Percentiles rank a stretch among this genome's conserved stretches.
phyloP scores from a whole-genome alignment of 2,888 invertebrate genomes.

The Schrankia costaestrigalis region DNA sequence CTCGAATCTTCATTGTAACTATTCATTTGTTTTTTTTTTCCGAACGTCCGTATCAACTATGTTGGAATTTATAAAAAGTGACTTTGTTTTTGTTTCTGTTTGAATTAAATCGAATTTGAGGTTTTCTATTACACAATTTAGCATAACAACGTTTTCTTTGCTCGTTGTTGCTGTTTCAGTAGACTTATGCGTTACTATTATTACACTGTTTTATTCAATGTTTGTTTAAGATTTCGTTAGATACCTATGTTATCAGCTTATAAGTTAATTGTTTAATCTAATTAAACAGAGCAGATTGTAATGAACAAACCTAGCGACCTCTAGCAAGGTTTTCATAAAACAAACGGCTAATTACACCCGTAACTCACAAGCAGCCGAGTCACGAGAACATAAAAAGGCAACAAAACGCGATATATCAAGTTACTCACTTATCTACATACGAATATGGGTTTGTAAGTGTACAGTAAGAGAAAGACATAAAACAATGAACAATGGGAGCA shows the following conservation, averaged over 20 bases:
- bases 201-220: no score
- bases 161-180: no score
- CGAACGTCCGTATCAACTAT: conserved; percentile 23
- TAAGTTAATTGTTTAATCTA: no score
- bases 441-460: conserved; percentile 52
- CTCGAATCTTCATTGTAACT: conserved; percentile 43
- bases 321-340: conserved; percentile 19
- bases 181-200: no score
- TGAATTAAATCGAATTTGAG: conserved; percentile 15
- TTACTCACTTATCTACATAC: conserved; percentile 45
- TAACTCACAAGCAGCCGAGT: conserved; percentile 32
- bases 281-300: no score
- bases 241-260: no score
- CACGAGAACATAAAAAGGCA: conserved; percentile 38
- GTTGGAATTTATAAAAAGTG: conserved; percentile 17
- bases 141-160: no score
- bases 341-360: conserved; percentile 36
- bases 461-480: conserved; percentile 79
- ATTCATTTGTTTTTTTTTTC: conserved; percentile 34
- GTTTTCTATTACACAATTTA: no score
- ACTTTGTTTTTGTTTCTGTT: background rate
- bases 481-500: conserved; percentile 95
- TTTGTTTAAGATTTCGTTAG: no score
- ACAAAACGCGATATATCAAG: conserved; percentile 46
- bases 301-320: conserved; percentile 15